phyloP scores from a whole-genome alignment of 2,888 invertebrate species.

The Clivina fossor region DNA sequence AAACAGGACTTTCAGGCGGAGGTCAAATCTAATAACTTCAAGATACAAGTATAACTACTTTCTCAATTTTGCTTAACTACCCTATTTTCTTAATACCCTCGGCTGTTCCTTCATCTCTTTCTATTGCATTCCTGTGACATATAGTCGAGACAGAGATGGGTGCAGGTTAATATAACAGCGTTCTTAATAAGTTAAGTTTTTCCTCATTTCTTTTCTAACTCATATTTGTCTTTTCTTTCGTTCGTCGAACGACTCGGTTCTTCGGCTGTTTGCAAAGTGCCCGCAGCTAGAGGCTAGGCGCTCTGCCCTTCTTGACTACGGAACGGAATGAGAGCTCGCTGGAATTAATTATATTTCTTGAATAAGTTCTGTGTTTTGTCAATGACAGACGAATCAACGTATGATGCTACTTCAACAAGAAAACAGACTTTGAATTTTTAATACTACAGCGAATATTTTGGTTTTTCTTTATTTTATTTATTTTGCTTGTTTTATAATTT shows the following conservation, averaged over 20 bases:
- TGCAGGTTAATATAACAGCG: slow-evolving; percentile 50
- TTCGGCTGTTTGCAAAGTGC: too few relatives aligned
- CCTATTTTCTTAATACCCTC: slow-evolving; percentile 51
- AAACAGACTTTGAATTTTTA: slow-evolving; percentile 19
- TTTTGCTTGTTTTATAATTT: too few relatives aligned
- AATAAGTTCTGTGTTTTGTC: slow-evolving; percentile 32
- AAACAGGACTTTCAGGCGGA: too few relatives aligned
- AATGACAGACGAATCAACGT: slow-evolving; percentile 15
- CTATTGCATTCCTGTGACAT: too few relatives aligned
- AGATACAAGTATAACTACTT: slow-evolving; percentile 50
- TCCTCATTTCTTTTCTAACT: slow-evolving; percentile 49
- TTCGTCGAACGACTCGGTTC: too few relatives aligned
- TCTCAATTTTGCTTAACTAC: slow-evolving; percentile 52
- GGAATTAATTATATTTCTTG: slow-evolving; percentile 33
- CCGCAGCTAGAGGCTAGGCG: slow-evolving; percentile 12
- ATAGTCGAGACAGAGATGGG: too few relatives aligned
- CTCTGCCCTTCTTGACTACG: neutral
- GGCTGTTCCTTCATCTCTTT: slow-evolving; percentile 42
- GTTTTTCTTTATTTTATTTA: too few relatives aligned
- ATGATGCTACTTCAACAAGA: slow-evolving; percentile 1
- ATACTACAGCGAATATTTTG: neutral
- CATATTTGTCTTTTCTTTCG: slow-evolving; percentile 36
- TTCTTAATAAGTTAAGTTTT: slow-evolving; percentile 53
- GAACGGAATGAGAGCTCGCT: slow-evolving; percentile 13
- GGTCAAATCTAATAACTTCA: slow-evolving; percentile 49